A percentile compares a stretch with the other conserved stretches of the same genome.
These are phyloP conservation scores for Orthosia incerta DNA, from an alignment of 2,888 invertebrate genomes.

Conservation along the genomic window DNA sequence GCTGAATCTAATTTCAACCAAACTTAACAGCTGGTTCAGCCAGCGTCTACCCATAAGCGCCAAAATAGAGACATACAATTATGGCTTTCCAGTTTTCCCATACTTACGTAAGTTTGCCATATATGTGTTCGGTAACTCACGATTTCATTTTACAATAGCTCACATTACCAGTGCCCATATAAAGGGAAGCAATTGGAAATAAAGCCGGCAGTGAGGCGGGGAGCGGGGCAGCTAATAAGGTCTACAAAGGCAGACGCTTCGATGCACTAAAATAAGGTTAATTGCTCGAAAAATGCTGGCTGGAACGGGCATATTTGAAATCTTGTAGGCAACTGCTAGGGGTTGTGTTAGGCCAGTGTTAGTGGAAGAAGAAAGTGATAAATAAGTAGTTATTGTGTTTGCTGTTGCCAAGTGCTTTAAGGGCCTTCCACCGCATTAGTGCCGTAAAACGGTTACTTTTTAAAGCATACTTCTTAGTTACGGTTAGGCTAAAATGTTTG, in stretches of 20 bases:
- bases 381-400: not conserved
- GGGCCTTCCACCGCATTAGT: no score
- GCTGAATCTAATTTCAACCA: constrained; percentile 19
- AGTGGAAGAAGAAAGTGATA: not conserved
- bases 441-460: no score
- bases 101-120: constrained; percentile 60
- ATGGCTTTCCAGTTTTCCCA: constrained; percentile 55
- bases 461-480: no score
- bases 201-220: constrained; percentile 51
- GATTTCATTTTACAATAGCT: constrained; percentile 74
- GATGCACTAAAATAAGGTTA: constrained; percentile 74
- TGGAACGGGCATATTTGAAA: constrained; percentile 36
- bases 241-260: constrained; percentile 67
- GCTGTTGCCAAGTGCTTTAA: not conserved
- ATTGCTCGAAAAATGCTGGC: constrained; percentile 73
- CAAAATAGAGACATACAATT: constrained; percentile 60
- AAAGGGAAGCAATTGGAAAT: constrained; percentile 75
- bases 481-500: no score
- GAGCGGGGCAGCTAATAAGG: constrained; percentile 58
- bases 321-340: constrained; percentile 6
- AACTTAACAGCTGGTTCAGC: constrained; percentile 9
- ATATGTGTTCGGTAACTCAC: constrained; percentile 66
- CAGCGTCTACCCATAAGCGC: constrained; percentile 19
- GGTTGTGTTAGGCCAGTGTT: constrained; percentile 7
- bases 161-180: constrained; percentile 73